Conservation (phyloP, 2,797 vertebrate species). For the Scolopax rusticola region DNA sequence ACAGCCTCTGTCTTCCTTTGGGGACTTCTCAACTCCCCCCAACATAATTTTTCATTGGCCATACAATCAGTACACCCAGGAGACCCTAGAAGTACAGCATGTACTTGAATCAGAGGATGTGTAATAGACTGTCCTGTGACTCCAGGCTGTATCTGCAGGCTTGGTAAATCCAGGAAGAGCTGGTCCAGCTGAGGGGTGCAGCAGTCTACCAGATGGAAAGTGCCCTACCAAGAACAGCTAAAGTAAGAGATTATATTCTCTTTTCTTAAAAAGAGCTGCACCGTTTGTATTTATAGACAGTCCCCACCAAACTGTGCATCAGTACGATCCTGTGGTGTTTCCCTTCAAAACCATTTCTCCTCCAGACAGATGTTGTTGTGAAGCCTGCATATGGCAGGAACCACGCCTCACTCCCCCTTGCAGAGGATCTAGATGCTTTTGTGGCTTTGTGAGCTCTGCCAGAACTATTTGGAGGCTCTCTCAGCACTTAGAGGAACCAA, state of each 20-base stretch:
- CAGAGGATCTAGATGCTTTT: not conserved
- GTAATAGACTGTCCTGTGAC: not conserved
- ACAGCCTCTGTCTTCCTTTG: not conserved
- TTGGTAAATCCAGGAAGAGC: not conserved
- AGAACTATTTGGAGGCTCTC: not conserved
- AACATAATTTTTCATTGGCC: not conserved
- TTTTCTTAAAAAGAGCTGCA: not conserved
- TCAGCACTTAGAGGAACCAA: not conserved
- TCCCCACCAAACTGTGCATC: not conserved
- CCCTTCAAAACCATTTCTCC: not conserved
- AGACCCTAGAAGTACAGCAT: not conserved
- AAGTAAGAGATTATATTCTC: not conserved
- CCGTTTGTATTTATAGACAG: not conserved
- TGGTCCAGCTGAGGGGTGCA: not conserved
- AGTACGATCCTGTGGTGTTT: not conserved
- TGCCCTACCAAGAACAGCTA: not conserved
- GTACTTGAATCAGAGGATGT: not conserved
- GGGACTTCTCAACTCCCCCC: not conserved
- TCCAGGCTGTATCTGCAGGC: not conserved
- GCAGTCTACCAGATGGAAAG: not conserved
- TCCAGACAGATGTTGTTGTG: not conserved
- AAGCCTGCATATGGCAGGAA: not conserved
- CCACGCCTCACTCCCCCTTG: rapidly evolving
- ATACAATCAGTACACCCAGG: not conserved
- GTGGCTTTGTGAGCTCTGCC: constrained; percentile 28